Conservation (phyloP, 2,113 vertebrate genomes). For the Macaca nemestrina region DNA sequence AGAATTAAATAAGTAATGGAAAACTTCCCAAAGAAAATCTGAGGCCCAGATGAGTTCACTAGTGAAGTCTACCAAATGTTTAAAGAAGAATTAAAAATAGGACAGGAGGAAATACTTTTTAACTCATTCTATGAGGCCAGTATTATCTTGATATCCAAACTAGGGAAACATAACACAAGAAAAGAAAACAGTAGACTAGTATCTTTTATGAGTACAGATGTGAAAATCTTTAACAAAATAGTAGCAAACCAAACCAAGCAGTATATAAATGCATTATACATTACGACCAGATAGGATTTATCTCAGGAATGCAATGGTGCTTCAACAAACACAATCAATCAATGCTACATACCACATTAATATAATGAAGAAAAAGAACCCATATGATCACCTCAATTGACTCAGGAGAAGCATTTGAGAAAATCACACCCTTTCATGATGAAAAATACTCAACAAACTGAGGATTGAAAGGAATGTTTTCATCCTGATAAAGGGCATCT, state of each 20-base stretch:
- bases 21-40: background rate
- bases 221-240: background rate
- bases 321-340: background rate
- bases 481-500: too few relatives aligned
- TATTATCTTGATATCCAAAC: too few relatives aligned
- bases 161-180: too few relatives aligned
- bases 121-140: too few relatives aligned
- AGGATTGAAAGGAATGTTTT: background rate
- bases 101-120: too few relatives aligned
- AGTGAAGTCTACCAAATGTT: too few relatives aligned
- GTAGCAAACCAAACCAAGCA: background rate
- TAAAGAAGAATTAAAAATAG: too few relatives aligned
- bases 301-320: too few relatives aligned
- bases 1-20: background rate
- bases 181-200: too few relatives aligned
- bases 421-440: background rate
- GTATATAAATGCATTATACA: background rate
- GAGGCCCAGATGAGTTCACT: too few relatives aligned
- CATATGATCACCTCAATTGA: background rate
- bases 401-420: background rate
- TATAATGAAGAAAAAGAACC: background rate
- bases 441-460: background rate
- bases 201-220: too few relatives aligned
- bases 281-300: background rate
- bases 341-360: background rate